Evolutionary conservation across 2,113 vertebrate species (phyloP), one percentile per base, ranked within the genome.

Genomic region (Macheiramphus alcinus): DNA sequence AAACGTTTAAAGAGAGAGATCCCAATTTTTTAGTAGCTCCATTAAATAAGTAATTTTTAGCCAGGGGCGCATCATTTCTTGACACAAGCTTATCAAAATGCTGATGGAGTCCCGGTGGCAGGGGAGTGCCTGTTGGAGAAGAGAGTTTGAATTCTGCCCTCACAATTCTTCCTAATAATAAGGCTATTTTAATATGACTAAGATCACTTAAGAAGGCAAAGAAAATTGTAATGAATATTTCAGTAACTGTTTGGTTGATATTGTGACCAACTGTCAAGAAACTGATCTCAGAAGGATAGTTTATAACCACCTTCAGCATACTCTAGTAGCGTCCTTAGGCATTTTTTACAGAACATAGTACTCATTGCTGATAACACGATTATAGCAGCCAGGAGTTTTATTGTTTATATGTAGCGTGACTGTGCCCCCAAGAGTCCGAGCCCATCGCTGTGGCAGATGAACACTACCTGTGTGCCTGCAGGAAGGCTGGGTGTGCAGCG

Each of bases 1-100:
- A 95, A 89, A 47, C 0, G 1, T 68, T 96, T 95, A 93, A 97
- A 97, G 83, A 68, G 40, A 94, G 62, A 94, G 53, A 65, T 58
- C 12, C 15, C 70, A 26, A 3, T 80, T 82, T 95, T 88, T 74
- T 32, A 59, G 31, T 31, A 80, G 14, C 25, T 72, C 47, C 1
- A 4, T 62, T 93, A 91, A 90, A 87, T 58, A 79, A 84, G 16
- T 50, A 11, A 29, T 80, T 73, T 82, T 91, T 93, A 53, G 76
- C 76, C 42, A 70, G 14, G 9, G 38, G 9, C 11, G 2, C 13
- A 34, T n/a, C 0, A 2, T 65, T 89, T 93, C 61, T 68, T 91
- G 48, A 72, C 43, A 55, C 0, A 1, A 73, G 19, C 61, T 78
- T 84, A 22, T 67, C n/a, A 81, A 90, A 93, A 67, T 67, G 17